Base-by-base conservation (phyloP, 1,140 invertebrate species). In the Drosophila azteca region DNA sequence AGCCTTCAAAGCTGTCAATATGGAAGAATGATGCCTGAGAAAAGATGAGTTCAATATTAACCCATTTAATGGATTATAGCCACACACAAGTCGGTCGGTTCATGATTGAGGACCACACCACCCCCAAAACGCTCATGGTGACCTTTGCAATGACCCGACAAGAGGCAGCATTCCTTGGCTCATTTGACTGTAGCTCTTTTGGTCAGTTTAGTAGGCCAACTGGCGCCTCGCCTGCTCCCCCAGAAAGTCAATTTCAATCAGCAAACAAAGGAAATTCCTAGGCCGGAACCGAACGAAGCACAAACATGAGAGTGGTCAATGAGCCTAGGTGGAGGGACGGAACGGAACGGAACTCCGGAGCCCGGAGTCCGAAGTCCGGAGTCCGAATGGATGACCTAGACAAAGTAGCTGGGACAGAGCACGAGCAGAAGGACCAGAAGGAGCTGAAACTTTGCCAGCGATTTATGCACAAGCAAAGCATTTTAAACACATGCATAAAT, bases 401-500 rank as follows among this genome's bases (percentile, higher is more conserved):
- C 64, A 58, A 69, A 69, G 51, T 69, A 43, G 64, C 64, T 39
- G 6, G 44, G 41, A 35, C 20, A 26, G 22, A 17, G 49, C n/a
- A 17, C 35, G 20, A 51, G 8, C 20, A 26, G 39, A 66, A 49
- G 65, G 62, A 45, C 20, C 48, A 66, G 60, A 46, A 17, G 6
- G 61, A 15, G 15, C 45, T 26, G 35, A 50, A 68, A 63, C 49
- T 79, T 66, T 67, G 52, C 58, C 52, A 49, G 49, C 64, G 51
- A 69, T 69, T 69, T 69, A 69, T 69, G 66, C 52, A 41, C 64
- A 57, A 52, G 15, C 76, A 73, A 79, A 72, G 52, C 52, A 70
- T 67, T 79, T 74, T 58, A 81, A 76, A 63, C 65, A 65, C 72
- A 55, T 59, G 75, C 63, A 78, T 82, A 78, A 82, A 82, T 83